Evolutionary conservation across 2,888 invertebrate species (phyloP), one percentile per base, ranked within the genome.

Genomic region (Merodon equestris): DNA sequence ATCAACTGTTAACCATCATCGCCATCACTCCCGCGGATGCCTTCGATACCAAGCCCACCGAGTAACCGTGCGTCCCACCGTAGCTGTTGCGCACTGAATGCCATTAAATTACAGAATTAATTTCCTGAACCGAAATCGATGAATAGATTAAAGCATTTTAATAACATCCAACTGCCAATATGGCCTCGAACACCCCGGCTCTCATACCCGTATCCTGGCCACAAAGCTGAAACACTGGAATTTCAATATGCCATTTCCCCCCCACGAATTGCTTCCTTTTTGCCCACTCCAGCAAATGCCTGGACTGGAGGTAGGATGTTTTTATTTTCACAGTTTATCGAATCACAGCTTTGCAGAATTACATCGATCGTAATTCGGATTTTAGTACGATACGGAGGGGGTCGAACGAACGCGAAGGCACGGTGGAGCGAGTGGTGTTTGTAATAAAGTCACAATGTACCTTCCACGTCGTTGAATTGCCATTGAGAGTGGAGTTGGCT

Each of bases 111-210:
- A 64, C 73, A 42, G 73, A 73, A 73, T 73, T 73, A 73, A 73
- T 73, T 73, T 73, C 47, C 58, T 66, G 66, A 66, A 60, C 60
- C 66, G 58, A 73, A 73, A 73, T 73, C 73, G 66, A 73, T 73
- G 73, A 73, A 73, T 73, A 73, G 73, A 73, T 73, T 66, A 73
- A 60, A 73, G 66, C 47, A 40, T 73, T 73, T 73, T 73, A 73
- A 72, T 72, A 72, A 57, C 57, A 57, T 27, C 7, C 27, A 27
- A 27, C 27, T 27, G 3, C 27, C 27, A 7, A 27, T 27, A 40
- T 45, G 36, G 40, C 42, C 47, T 9, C 57, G 2, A n/a, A 14
- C 48, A 36, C 34, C 27, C 51, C 40, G 3, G 40, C 10, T 40
- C 12, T 7, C 12, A 40, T 40, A 45, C 38, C 12, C 27, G 27